Conservation (phyloP, 2,888 invertebrate species). For the Eristalinus sepulchralis region DNA sequence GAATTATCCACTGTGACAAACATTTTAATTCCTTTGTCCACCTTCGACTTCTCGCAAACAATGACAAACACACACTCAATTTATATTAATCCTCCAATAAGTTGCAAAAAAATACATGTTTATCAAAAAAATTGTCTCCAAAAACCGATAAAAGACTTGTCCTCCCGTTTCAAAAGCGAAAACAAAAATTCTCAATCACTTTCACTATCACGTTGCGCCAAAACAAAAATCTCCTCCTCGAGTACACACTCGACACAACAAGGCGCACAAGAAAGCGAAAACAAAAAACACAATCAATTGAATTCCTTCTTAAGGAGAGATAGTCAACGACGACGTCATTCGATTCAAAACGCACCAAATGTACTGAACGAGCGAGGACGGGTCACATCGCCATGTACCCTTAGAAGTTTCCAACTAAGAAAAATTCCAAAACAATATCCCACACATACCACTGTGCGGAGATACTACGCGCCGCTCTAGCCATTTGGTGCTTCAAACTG, state of each 20-base stretch:
- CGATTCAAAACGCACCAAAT: constrained; percentile 68
- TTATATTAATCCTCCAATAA: constrained; percentile 24
- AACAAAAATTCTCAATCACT: constrained; percentile 41
- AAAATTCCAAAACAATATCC: constrained; percentile 77
- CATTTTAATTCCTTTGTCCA: constrained; percentile 74
- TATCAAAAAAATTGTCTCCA: constrained; percentile 36
- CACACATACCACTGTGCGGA: constrained; percentile 61
- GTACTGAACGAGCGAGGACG: constrained; percentile 67
- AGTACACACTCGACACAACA: constrained; percentile 22
- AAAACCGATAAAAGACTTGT: constrained; percentile 2
- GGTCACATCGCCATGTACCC: constrained; percentile 75
- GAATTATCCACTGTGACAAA: constrained; percentile 80
- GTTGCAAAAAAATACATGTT: constrained; percentile 52
- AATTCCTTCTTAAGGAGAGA: constrained; percentile 38
- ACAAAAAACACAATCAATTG: not conserved
- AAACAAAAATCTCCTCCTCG: constrained; percentile 15
- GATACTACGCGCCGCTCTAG: constrained; percentile 44
- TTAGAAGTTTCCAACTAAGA: constrained; percentile 79
- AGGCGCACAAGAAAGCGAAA: constrained; percentile 30
- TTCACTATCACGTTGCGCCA: constrained; percentile 58
- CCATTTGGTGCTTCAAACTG: constrained; percentile 39
- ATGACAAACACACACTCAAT: constrained; percentile 11
- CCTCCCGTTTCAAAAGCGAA: not conserved
- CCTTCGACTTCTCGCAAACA: not conserved
- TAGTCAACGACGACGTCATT: constrained; percentile 62